Percentiles rank a stretch among this genome's conserved stretches.
Conservation (phyloP, 2,888 invertebrate species). For the Eristalinus aeneus region DNA sequence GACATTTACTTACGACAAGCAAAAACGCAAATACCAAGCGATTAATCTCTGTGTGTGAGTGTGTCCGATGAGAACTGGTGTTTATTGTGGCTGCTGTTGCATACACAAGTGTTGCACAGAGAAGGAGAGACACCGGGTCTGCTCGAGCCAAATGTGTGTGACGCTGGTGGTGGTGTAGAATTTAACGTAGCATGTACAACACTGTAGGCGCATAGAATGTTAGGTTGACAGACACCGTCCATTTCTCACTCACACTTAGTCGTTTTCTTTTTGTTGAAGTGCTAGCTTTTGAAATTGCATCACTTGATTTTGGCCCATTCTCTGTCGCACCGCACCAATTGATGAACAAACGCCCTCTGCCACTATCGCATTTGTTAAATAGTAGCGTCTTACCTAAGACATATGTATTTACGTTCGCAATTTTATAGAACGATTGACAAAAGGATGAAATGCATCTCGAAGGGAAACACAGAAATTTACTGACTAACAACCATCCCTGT, state of each 20-base stretch:
- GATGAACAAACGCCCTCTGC: neutral
- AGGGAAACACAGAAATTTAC: conserved; percentile 29
- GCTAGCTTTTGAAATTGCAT: conserved; percentile 6
- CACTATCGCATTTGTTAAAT: neutral
- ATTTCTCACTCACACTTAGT: neutral
- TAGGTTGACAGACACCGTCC: conserved; percentile 1
- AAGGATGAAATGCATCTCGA: neutral
- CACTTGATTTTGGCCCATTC: neutral
- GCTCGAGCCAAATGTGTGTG: conserved; percentile 55
- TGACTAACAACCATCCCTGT: conserved; percentile 43
- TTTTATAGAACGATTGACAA: conserved; percentile 21
- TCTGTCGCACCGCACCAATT: neutral
- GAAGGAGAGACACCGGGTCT: conserved; percentile 67
- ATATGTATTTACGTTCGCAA: conserved; percentile 11
- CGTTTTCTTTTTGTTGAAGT: neutral
- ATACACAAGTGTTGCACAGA: conserved; percentile 42
- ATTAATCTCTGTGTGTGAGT: neutral
- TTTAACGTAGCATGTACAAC: conserved; percentile 25
- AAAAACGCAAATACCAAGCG: conserved; percentile 1
- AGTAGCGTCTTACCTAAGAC: conserved; percentile 26
- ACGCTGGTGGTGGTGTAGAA: conserved; percentile 19
- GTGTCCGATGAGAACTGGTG: conserved; percentile 24
- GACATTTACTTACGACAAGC: conserved; percentile 13
- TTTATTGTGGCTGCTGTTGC: conserved; percentile 52
- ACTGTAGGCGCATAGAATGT: neutral